Conservation (phyloP, 1,140 invertebrate species). For the Zaprionus tsacasi region DNA sequence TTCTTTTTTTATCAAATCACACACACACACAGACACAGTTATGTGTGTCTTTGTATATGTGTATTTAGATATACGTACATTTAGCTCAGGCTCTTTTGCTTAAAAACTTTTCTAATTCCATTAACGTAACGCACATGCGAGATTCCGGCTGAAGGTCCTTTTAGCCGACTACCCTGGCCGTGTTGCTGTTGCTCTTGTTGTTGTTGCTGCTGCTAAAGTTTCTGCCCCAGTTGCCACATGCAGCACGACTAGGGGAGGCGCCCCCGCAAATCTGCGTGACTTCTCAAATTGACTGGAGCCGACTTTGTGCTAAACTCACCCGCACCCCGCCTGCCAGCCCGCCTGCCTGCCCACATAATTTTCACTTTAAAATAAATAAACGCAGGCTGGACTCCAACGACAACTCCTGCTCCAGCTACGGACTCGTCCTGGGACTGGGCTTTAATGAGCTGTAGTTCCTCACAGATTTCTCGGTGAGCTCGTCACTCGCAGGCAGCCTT, state of each 20-base stretch:
- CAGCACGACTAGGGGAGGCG: slow-evolving; percentile 11
- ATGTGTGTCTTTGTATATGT: slow-evolving; percentile 7
- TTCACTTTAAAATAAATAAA: slow-evolving; percentile 57
- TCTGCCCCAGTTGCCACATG: slow-evolving; percentile 47
- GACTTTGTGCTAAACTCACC: slow-evolving; percentile 14
- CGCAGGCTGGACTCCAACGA: neutral
- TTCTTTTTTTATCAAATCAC: slow-evolving; percentile 67
- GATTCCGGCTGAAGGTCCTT: slow-evolving; percentile 37
- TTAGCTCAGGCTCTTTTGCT: slow-evolving; percentile 57
- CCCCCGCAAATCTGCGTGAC: slow-evolving; percentile 49
- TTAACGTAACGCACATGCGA: slow-evolving; percentile 80
- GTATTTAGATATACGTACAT: slow-evolving; percentile 41
- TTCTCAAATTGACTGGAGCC: slow-evolving; percentile 56
- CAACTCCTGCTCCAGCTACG: neutral
- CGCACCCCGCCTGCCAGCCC: neutral
- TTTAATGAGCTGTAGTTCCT: slow-evolving; percentile 78
- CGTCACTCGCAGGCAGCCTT: slow-evolving; percentile 30
- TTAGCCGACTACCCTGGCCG: slow-evolving; percentile 24
- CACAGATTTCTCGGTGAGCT: slow-evolving; percentile 57
- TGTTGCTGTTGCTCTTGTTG: neutral
- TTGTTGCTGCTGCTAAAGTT: slow-evolving; percentile 28
- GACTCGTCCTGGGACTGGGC: slow-evolving; percentile 20
- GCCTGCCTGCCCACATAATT: slow-evolving; percentile 17
- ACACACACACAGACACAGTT: slow-evolving; percentile 32
- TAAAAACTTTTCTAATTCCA: slow-evolving; percentile 82